Base-by-base conservation (phyloP, 2,113 vertebrate species). In the Lepus timidus region DNA sequence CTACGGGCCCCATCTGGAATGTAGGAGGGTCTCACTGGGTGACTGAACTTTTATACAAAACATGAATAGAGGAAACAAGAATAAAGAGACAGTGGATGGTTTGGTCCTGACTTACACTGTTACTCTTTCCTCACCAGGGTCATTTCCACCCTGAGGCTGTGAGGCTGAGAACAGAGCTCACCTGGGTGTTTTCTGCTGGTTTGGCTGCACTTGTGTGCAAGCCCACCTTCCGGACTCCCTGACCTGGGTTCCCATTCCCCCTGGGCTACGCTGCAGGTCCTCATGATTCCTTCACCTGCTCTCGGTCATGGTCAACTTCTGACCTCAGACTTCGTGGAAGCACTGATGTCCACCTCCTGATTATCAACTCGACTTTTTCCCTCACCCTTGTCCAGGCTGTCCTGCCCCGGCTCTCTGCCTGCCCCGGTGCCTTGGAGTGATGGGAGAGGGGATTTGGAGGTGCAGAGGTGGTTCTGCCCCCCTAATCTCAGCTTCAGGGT, bases 1-100 rank as follows among this genome's bases (percentile, higher is more conserved):
- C 81, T 78, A 33, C 3, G 4, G 67, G 78, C 67, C 71, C 49
- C 81, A 25, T 23, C 84, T 78, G 64, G 64, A 90, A 92, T 92
- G 67, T 90, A 52, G 52, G 82, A 87, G 81, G 20, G 81, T 94
- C 87, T 93, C 31, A 91, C 36, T 76, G 62, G 81, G 33, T 67
- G 80, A 71, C 58, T 87, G n/a, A 82, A 19, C 71, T 76, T 91
- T 93, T 86, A 75, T 7, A 84, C 29, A 94, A 62, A 86, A 55
- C 17, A 51, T 33, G 13, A 94, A 75, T 61, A 13, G 33, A 61
- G 52, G 52, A 44, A 80, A 51, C 12, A 29, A 1, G n/a, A 19
- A 44, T 62, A 61, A 88, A 76, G 62, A 88, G 62, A 81, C n/a
- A n/a, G 7, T 9, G 85, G 19, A 10, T 51, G 58, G 52, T 75